These are phyloP conservation scores for Odobenus rosmarus DNA, from an alignment of 2,113 vertebrate species.

Conservation along the genomic window DNA sequence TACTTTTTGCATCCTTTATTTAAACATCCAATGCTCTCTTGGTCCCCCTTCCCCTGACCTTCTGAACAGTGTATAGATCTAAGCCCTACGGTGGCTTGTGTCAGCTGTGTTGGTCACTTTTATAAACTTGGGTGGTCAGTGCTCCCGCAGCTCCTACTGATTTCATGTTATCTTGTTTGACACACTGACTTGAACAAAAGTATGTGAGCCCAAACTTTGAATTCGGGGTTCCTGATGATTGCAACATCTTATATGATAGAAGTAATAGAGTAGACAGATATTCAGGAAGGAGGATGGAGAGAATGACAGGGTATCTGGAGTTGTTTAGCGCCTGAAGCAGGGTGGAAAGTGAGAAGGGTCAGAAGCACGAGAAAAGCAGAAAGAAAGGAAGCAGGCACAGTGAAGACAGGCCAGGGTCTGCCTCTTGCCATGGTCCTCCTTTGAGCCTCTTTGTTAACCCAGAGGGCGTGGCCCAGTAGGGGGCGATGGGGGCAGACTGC, in stretches of 20 bases:
- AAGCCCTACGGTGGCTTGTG: background rate
- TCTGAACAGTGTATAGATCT: background rate
- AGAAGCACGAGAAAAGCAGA: background rate
- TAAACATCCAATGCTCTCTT: background rate
- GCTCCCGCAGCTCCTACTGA: background rate
- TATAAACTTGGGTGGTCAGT: background rate
- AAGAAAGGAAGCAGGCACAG: too few relatives aligned
- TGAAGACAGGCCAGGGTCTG: fast-evolving
- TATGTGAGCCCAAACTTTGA: background rate
- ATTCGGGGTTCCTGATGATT: background rate
- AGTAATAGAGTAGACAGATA: background rate
- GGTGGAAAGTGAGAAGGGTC: background rate
- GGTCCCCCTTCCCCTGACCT: background rate
- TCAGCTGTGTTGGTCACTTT: background rate
- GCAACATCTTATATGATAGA: background rate
- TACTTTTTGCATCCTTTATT: background rate
- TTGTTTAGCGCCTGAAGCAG: background rate
- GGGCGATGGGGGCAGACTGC: background rate
- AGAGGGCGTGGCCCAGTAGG: fast-evolving
- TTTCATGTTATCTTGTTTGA: background rate
- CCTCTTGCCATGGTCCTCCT: background rate
- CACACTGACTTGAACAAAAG: background rate
- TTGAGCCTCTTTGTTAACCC: background rate
- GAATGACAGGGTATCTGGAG: background rate
- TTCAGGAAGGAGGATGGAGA: background rate